phyloP scores from a whole-genome alignment of 2,113 vertebrate species.

The Salvator merianae region DNA sequence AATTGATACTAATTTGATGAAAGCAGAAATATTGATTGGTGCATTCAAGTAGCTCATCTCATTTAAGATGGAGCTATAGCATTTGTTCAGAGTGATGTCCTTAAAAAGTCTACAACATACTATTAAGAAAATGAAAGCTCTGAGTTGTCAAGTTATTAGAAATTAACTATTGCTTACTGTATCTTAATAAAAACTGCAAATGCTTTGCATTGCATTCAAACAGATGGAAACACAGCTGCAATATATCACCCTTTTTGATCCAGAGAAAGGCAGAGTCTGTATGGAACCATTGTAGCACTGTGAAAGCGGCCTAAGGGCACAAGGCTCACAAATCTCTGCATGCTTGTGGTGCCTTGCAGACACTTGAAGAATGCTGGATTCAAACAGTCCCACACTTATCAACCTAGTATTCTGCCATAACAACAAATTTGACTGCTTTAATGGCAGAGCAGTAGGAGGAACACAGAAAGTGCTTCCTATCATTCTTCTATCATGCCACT shows the following conservation, averaged over 20 bases:
- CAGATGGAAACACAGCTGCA: neutral
- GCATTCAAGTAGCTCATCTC: slow-evolving; percentile 22
- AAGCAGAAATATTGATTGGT: slow-evolving; percentile 22
- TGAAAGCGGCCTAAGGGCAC: too few relatives aligned
- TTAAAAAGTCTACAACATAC: neutral
- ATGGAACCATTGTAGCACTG: too few relatives aligned
- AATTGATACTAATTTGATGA: slow-evolving; percentile 36
- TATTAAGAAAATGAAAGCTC: neutral
- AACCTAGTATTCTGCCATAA: too few relatives aligned
- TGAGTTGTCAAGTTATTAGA: neutral
- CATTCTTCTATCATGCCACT: too few relatives aligned
- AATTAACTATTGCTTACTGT: neutral
- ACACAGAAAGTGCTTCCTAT: too few relatives aligned
- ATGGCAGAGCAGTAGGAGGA: too few relatives aligned
- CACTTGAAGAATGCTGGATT: too few relatives aligned
- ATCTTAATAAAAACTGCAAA: neutral
- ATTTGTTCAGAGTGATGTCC: neutral
- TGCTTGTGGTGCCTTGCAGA: too few relatives aligned
- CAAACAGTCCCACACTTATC: too few relatives aligned
- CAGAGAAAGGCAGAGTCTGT: too few relatives aligned
- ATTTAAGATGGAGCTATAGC: neutral
- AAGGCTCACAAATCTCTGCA: too few relatives aligned
- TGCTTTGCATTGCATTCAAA: neutral
- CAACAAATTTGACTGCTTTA: too few relatives aligned
- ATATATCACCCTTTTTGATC: neutral